Conservation (phyloP, 1,140 invertebrate species). For the Trigoniulus corallinus region DNA sequence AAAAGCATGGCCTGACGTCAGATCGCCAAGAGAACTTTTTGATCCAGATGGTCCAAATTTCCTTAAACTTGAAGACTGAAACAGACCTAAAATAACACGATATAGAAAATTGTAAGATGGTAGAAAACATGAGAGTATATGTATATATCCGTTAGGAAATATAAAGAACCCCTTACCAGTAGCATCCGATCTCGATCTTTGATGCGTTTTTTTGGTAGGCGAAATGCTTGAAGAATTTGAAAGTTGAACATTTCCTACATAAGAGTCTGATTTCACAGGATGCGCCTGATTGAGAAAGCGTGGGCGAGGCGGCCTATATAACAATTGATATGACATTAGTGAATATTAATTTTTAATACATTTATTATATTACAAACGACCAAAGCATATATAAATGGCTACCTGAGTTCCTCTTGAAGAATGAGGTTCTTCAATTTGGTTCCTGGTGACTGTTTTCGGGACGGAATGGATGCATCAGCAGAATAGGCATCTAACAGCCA, state of each 20-base stretch:
- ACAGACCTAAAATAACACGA: conserved; percentile 3
- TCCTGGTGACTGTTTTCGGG: conserved; percentile 67
- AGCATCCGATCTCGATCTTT: conserved; percentile 80
- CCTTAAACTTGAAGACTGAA: background rate
- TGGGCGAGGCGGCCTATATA: no score
- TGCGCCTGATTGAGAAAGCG: no score
- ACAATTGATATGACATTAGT: no score
- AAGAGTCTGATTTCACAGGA: no score
- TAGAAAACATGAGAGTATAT: no score
- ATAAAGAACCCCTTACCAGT: conserved; percentile 32
- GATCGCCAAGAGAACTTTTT: conserved; percentile 57
- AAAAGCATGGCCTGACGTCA: conserved; percentile 83
- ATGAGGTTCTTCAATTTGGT: conserved; percentile 75
- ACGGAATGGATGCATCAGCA: conserved; percentile 48
- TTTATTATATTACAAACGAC: no score
- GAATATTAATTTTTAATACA: no score
- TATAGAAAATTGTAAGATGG: no score
- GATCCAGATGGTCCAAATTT: conserved; percentile 6
- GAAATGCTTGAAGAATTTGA: conserved; percentile 4
- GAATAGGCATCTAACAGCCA: conserved; percentile 92
- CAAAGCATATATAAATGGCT: no score
- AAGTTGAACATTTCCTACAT: no score
- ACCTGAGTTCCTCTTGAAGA: conserved; percentile 67
- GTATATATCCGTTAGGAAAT: background rate
- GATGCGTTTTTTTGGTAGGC: conserved; percentile 45